A percentile compares a stretch with the other conserved stretches of the same genome.
phyloP scores from a whole-genome alignment of 2,797 vertebrate species.

The Cichlasoma orientale region DNA sequence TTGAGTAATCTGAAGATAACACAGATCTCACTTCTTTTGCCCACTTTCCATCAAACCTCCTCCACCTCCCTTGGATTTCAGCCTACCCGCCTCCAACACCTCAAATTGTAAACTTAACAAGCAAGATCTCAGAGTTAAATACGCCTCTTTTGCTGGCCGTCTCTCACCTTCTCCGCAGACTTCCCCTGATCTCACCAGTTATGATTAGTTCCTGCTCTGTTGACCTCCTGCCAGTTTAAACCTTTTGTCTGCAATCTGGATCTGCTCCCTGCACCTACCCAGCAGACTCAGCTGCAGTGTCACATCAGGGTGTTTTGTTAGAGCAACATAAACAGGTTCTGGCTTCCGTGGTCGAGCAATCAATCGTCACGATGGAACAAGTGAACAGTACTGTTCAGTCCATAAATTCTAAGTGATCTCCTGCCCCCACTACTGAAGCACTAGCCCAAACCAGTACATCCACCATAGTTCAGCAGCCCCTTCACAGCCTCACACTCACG shows the following conservation, averaged over 20 bases:
- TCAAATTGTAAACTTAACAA: neutral
- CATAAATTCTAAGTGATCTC: neutral
- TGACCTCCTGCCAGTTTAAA: neutral
- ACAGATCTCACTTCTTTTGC: neutral
- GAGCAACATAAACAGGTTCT: neutral
- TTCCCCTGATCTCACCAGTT: neutral
- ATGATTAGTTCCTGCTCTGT: neutral
- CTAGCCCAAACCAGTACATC: neutral
- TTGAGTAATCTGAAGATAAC: neutral
- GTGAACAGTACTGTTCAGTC: neutral
- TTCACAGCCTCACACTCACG: neutral
- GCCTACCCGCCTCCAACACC: neutral
- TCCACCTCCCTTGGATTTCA: neutral
- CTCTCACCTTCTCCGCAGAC: neutral
- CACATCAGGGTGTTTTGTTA: neutral
- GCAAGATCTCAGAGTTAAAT: neutral
- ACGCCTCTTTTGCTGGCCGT: neutral
- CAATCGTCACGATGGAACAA: neutral
- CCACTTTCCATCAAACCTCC: neutral
- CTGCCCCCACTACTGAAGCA: neutral
- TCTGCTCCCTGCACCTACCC: neutral
- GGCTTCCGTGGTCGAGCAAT: neutral
- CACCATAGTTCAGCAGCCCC: neutral
- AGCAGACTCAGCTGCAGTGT: neutral
- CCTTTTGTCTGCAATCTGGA: neutral